Conservation (phyloP, 2,113 vertebrate species). For the Sceloporus tristichus region DNA sequence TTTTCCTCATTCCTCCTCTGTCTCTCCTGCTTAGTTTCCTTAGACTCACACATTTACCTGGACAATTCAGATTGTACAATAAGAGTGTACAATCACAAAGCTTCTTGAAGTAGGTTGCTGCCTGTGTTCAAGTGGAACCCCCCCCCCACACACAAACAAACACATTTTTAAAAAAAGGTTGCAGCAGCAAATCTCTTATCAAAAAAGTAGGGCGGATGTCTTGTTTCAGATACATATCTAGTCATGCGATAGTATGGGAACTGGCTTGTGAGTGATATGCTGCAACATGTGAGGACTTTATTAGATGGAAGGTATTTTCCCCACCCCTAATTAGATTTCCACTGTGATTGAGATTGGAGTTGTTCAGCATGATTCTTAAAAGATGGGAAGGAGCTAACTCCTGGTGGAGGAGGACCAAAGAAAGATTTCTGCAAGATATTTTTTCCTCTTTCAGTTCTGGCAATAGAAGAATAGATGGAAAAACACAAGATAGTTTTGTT, state of each 20-base stretch:
- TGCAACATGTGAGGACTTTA: constrained; percentile 47
- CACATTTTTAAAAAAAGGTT: not conserved
- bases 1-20: not conserved
- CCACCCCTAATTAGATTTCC: constrained; percentile 33
- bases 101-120: constrained; percentile 11
- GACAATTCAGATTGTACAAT: constrained; percentile 20
- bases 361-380: not conserved
- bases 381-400: not conserved
- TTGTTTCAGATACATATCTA: constrained; percentile 55
- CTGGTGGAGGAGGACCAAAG: not conserved
- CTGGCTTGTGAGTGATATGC: constrained; percentile 34
- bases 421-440: not conserved
- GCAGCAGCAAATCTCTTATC: constrained; percentile 43
- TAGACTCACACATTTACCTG: constrained; percentile 1
- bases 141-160: not conserved
- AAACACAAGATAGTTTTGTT: constrained; percentile 6
- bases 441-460: not conserved
- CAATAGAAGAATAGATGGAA: constrained; percentile 27
- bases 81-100: not conserved
- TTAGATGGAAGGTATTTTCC: constrained; percentile 36
- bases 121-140: constrained; percentile 17
- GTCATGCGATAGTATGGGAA: constrained; percentile 31
- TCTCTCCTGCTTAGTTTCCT: constrained; percentile 9
- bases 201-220: constrained; percentile 40
- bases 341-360: constrained; percentile 29